Base-by-base conservation (phyloP, 2,888 invertebrate species). In the Tenthredo amoena region DNA sequence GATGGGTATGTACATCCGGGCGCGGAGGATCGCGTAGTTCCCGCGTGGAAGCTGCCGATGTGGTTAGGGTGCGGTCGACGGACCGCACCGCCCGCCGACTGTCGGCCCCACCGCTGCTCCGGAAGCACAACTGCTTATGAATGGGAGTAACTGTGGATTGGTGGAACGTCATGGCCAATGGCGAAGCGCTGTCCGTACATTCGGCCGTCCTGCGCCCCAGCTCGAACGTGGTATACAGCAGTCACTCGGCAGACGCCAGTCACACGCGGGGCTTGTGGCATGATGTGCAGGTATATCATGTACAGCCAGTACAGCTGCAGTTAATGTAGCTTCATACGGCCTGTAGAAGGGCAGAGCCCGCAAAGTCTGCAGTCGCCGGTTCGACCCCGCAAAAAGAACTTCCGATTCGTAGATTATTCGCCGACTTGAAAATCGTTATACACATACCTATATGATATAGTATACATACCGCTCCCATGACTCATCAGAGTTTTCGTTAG, bases 141-240 rank as follows among this genome's bases (percentile, higher is more conserved):
- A 91, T 91, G 91, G 91, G 89, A 91, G 89, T 91, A 88, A 84
- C 87, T 88, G 86, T 88, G 85, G 87, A 91, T 91, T 91, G 91
- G 91, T 87, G 86, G 87, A 79, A 34, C 84, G 82, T 85, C 86
- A 88, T 88, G 88, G 89, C 91, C 90, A 90, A 90, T 90, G 87
- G 89, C 87, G 68, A 68, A 34, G 55, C 83, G 47, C 18, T 37
- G 65, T 12, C 65, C 68, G 47, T 77, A 81, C 81, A 21, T 62
- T 81, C 81, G 81, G 62, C 81, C 83, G 83, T 47, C 83, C 83
- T 40, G 83, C 83, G 71, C 83, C 83, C 47, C 83, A n/a, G 31
- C 83, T 15, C 68, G 15, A 83, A 47, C 71, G 34, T 71, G 15
- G 4, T 68, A 34, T 68, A 34, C 26, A 40, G 50, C 83, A 50